Percentiles rank a stretch among this genome's conserved stretches.
phyloP scores from a whole-genome alignment of 2,113 vertebrate genomes.

The Ammodytes dubius region DNA sequence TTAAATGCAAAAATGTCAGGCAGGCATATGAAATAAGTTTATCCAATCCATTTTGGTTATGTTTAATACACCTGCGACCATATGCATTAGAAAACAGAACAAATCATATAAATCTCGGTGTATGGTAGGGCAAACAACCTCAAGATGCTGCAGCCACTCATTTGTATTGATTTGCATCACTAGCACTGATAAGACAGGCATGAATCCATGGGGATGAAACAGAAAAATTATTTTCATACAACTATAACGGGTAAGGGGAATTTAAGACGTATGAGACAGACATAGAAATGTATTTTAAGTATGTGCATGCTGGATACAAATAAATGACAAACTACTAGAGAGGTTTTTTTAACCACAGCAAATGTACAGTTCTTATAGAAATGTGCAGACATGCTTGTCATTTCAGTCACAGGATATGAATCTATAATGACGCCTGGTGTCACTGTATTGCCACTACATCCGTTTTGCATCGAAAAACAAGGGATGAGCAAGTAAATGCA shows the following conservation, averaged over 20 bases:
- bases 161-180: constrained; percentile 24
- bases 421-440: too few species aligned
- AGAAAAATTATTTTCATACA: not conserved
- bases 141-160: constrained; percentile 34
- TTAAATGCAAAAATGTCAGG: not conserved
- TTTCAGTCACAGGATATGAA: too few species aligned
- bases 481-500: constrained; percentile 11
- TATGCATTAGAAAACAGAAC: not conserved
- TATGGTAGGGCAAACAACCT: constrained; percentile 27
- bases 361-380: too few species aligned
- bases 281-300: too few species aligned
- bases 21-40: not conserved
- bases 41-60: not conserved
- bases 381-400: too few species aligned
- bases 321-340: too few species aligned
- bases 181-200: not conserved
- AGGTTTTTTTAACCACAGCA: too few species aligned
- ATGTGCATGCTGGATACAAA: too few species aligned
- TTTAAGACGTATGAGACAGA: not conserved
- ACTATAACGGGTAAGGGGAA: not conserved
- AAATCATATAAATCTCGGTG: not conserved
- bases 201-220: not conserved
- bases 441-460: not conserved
- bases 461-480: not conserved
- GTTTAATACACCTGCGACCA: not conserved